Evolutionary conservation across 2,888 invertebrate genomes (phyloP), one percentile per base, ranked within the genome.

Genomic region (Rhogogaster chlorosoma): DNA sequence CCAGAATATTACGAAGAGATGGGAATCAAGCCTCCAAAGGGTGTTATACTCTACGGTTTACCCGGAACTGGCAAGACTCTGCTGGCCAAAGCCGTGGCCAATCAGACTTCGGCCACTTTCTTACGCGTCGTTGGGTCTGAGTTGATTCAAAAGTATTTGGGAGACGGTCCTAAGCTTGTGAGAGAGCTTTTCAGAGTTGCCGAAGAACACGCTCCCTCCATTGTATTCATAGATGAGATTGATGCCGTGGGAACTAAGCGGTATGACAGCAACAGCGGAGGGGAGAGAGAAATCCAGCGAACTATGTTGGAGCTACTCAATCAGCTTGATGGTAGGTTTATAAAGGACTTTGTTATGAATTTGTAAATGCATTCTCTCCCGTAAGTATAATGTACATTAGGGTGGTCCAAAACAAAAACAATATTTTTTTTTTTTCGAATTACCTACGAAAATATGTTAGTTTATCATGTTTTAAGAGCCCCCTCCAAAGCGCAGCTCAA

Each of bases 1-100:
- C 99, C 99, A 0, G 99, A 99, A 94, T 99, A 99, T 94, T 99
- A 99, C 93, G 99, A 99, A 94, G 99, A 99, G 94, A 99, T 99
- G 99, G 99, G 99, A 77, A 99, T 99, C 89, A 99, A 99, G 92
- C 99, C 99, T 18, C 99, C 99, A 0, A 99, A 99, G 93, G 99
- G 99, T 88, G 99, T 99, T 0, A 99, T 99, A 91, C 95, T 99
- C 57, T 99, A 99, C 94, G 99, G 99, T 0, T 97, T 98, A 26
- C 99, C 99, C 0, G 99, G 99, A 71, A 99, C 99, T 26, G 99
- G 99, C 80, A 99, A 99, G 94, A 99, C 99, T 0, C 94, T 99
- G 64, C 94, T 99, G 84, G 99, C 99, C 10, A 99, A 99, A 94
- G 99, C 99, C 32, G 99, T 99, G 0, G 99, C 99, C 71, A 99